Conservation (phyloP, 35 echinoderm and acorn worm species). For the Strongylocentrotus purpuratus region DNA sequence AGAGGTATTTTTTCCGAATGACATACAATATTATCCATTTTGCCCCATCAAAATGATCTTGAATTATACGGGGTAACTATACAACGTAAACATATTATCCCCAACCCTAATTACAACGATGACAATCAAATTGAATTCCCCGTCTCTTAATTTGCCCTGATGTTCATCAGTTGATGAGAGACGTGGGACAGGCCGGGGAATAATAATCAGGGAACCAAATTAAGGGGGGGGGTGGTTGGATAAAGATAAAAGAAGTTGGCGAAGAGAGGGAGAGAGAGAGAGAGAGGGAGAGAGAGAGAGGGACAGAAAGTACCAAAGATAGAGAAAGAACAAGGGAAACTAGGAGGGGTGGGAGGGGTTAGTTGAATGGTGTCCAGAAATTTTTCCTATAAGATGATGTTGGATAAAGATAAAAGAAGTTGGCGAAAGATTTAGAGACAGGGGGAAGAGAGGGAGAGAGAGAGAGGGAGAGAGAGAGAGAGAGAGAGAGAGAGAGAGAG, state of each 20-base stretch:
- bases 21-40: not conserved
- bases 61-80: not conserved
- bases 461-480: not conserved
- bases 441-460: too few species aligned
- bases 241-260: too few species aligned
- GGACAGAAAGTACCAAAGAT: not conserved
- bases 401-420: too few species aligned
- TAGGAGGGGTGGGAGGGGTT: too few species aligned
- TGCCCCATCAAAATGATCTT: not conserved
- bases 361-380: too few species aligned
- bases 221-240: too few species aligned
- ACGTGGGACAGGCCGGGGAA: not conserved
- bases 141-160: not conserved
- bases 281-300: not conserved
- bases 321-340: too few species aligned
- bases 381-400: too few species aligned
- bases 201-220: too few species aligned
- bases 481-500: not conserved
- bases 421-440: too few species aligned
- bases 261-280: not conserved
- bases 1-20: not conserved
- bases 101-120: constrained; percentile 19
- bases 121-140: constrained; percentile 15
- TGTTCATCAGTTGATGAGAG: not conserved
- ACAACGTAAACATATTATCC: constrained; percentile 4